These are phyloP conservation scores for Scotopteryx bipunctaria DNA, from an alignment of 2,888 invertebrate genomes.

Conservation along the genomic window DNA sequence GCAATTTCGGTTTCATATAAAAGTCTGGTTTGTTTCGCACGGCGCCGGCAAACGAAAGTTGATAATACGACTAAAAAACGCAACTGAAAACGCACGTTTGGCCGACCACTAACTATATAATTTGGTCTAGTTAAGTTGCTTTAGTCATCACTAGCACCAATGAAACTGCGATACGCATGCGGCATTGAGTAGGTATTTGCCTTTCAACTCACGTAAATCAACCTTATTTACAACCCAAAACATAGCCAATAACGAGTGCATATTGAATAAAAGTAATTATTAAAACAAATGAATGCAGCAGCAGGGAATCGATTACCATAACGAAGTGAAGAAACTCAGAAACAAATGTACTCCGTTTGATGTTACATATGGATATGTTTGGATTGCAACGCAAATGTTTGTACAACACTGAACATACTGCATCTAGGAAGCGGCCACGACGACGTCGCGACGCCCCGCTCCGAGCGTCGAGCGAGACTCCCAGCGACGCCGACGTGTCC, in stretches of 20 bases:
- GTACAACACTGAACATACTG: slow-evolving; percentile 53
- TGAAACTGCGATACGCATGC: slow-evolving; percentile 1
- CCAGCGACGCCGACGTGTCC: slow-evolving; percentile 61
- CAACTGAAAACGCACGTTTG: too few species aligned
- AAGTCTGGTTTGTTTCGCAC: too few species aligned
- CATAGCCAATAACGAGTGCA: background rate
- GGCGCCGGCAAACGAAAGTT: too few species aligned
- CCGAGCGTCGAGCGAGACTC: slow-evolving; percentile 48
- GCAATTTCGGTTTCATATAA: too few species aligned
- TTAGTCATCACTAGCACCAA: slow-evolving; percentile 7
- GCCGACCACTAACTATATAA: too few species aligned
- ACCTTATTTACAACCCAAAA: slow-evolving; percentile 5
- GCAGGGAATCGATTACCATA: slow-evolving; percentile 13
- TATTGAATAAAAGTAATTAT: background rate
- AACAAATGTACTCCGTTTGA: slow-evolving; percentile 29
- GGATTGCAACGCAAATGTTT: slow-evolving; percentile 61
- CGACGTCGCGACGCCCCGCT: slow-evolving; percentile 24
- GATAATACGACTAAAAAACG: too few species aligned
- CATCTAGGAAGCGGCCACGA: slow-evolving; percentile 51
- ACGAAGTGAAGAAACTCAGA: slow-evolving; percentile 32
- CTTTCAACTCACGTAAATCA: slow-evolving; percentile 5
- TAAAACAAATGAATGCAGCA: background rate
- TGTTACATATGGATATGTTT: slow-evolving; percentile 23
- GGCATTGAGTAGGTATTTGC: slow-evolving; percentile 3
- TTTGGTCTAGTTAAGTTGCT: slow-evolving; percentile 11